These are phyloP conservation scores for Plebejus argus DNA, from an alignment of 2,888 invertebrate species.

Conservation along the genomic window DNA sequence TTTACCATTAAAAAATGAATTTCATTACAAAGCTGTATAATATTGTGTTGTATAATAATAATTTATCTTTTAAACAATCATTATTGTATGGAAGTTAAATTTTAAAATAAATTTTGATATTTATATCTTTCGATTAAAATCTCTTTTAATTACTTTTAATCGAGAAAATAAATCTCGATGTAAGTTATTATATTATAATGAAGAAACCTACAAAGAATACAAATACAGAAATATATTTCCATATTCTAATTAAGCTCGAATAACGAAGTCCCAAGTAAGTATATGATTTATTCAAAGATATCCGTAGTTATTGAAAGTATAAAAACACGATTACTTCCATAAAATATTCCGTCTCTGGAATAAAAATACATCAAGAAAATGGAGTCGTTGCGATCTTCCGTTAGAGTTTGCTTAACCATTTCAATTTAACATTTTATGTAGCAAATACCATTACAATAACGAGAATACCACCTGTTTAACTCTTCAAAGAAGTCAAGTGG, in stretches of 20 bases:
- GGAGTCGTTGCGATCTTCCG: background rate
- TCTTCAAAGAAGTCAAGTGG: background rate
- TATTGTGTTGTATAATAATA: no score
- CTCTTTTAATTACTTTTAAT: no score
- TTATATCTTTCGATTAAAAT: no score
- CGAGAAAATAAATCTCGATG: no score
- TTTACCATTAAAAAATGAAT: no score
- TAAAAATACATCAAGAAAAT: background rate
- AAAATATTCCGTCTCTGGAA: background rate
- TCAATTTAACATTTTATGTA: constrained; percentile 18
- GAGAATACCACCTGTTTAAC: background rate
- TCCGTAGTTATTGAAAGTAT: background rate
- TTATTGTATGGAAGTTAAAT: no score
- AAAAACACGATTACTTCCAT: background rate
- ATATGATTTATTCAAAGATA: constrained; percentile 1
- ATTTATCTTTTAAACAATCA: no score
- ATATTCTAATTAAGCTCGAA: background rate
- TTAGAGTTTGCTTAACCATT: background rate
- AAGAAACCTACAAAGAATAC: no score
- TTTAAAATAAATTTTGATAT: no score
- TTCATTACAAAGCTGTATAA: no score
- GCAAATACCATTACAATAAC: background rate
- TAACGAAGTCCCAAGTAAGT: background rate
- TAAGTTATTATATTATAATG: no score
- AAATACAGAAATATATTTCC: no score